Percentiles rank a stretch among this genome's conserved stretches.
phyloP scores from a whole-genome alignment of 2,113 vertebrate genomes.

The Barnardius zonarius region DNA sequence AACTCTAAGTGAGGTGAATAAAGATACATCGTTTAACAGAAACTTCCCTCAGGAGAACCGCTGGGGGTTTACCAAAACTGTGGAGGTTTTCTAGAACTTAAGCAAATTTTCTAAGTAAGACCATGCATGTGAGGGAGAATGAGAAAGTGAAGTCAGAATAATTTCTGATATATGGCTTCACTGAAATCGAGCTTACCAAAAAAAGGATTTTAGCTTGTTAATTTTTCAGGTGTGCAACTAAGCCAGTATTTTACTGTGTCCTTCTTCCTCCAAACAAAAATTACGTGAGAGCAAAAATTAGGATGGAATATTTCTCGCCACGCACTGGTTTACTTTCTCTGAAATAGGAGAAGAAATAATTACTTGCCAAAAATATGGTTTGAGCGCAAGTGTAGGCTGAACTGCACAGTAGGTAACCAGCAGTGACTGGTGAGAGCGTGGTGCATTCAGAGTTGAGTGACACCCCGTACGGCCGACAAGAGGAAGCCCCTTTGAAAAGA shows the following conservation, averaged over 20 bases:
- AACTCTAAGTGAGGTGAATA: slow-evolving; percentile 37
- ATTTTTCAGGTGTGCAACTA: neutral
- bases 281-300: neutral
- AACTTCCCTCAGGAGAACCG: slow-evolving; percentile 22
- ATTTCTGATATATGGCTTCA: neutral
- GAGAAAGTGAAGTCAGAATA: neutral
- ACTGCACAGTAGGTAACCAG: neutral
- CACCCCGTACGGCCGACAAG: neutral
- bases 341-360: neutral
- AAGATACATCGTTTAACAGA: neutral
- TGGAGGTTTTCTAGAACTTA: slow-evolving; percentile 2
- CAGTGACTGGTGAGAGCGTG: neutral
- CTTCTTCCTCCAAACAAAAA: neutral
- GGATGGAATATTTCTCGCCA: neutral
- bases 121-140: neutral
- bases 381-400: fast-evolving
- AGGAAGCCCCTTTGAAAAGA: neutral
- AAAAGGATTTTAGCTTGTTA: neutral
- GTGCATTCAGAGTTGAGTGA: neutral
- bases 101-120: neutral
- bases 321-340: neutral
- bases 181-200: neutral
- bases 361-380: neutral
- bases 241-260: neutral
- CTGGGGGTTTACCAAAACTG: slow-evolving; percentile 24